Conservation (phyloP, 2,113 vertebrate genomes). For the Edolisoma coerulescens region DNA sequence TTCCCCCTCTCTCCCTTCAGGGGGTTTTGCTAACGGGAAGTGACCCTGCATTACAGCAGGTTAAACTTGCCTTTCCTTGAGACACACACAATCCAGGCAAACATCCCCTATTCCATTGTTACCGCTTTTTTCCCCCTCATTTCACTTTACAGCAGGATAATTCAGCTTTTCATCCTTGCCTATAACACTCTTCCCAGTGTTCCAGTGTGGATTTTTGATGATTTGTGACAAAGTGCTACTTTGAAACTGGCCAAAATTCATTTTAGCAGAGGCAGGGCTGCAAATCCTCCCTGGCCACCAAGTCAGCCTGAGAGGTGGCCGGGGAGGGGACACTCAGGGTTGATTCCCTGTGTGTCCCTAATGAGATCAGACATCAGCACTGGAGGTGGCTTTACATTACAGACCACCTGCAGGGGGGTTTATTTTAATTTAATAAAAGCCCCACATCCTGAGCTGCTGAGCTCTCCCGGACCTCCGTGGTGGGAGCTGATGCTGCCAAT, state of each 20-base stretch:
- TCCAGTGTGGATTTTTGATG: neutral
- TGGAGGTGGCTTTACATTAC: neutral
- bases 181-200: neutral
- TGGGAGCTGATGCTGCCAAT: neutral
- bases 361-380: neutral
- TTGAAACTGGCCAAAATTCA: neutral
- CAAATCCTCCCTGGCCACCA: neutral
- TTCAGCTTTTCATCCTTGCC: neutral
- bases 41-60: conserved; percentile 41
- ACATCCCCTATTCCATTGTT: neutral
- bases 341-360: neutral
- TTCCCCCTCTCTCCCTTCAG: conserved; percentile 22
- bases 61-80: conserved; percentile 39
- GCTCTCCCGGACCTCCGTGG: neutral
- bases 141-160: neutral
- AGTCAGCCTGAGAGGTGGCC: neutral
- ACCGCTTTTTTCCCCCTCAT: neutral
- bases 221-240: neutral
- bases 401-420: neutral
- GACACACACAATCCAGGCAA: neutral
- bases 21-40: conserved; percentile 59
- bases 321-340: neutral
- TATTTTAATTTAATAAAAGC: neutral
- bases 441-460: neutral
- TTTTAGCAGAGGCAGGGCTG: neutral